These are phyloP conservation scores for Microtus pennsylvanicus DNA, from an alignment of 2,113 vertebrate genomes.

Conservation along the genomic window DNA sequence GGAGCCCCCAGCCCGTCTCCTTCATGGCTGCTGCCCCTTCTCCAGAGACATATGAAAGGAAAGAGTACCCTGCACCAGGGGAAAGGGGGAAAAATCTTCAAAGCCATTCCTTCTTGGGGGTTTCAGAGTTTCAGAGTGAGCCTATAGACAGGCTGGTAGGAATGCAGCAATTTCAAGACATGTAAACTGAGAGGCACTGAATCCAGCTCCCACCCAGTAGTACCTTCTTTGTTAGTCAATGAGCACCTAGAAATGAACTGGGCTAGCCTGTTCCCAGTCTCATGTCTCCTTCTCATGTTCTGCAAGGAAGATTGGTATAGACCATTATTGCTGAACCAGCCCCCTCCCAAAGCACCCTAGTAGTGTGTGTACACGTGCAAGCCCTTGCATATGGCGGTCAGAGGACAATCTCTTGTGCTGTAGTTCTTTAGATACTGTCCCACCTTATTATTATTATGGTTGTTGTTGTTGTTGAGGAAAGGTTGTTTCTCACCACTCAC, in stretches of 20 bases:
- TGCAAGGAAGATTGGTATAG: not conserved
- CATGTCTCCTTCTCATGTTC: not conserved
- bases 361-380: not conserved
- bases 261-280: not conserved
- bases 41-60: not conserved
- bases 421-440: not conserved
- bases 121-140: not conserved
- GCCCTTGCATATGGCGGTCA: not conserved
- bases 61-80: not conserved
- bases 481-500: not conserved
- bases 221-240: accelerated
- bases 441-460: not conserved
- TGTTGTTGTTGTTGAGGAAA: not conserved
- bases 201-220: accelerated
- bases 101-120: not conserved
- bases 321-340: not conserved
- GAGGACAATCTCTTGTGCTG: not conserved
- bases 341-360: too few relatives aligned
- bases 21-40: not conserved
- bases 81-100: not conserved
- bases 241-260: not conserved
- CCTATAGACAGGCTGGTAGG: too few relatives aligned
- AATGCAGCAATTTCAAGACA: not conserved
- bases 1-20: not conserved
- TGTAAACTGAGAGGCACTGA: not conserved